A percentile compares a stretch with the other conserved stretches of the same genome.
phyloP scores from a whole-genome alignment of 1,140 invertebrate genomes.

The Drosophila quadrilineata region DNA sequence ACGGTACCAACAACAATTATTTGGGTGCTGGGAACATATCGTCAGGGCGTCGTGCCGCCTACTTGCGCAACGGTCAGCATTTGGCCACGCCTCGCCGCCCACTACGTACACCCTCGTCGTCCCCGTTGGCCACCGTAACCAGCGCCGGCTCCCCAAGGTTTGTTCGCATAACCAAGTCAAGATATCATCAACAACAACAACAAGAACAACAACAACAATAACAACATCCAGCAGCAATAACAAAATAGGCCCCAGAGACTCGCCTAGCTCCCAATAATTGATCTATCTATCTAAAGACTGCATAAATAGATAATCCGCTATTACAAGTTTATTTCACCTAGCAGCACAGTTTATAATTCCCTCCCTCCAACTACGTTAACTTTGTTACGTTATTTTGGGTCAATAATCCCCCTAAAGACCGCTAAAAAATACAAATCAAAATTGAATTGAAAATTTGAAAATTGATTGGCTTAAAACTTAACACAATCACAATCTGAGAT shows the following conservation, averaged over 20 bases:
- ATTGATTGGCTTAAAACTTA: too few species aligned
- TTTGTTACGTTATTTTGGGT: too few species aligned
- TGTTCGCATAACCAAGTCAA: constrained; percentile 55
- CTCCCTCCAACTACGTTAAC: too few species aligned
- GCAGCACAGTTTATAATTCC: too few species aligned
- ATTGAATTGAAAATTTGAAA: too few species aligned
- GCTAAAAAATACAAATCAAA: too few species aligned
- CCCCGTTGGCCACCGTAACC: constrained; percentile 73
- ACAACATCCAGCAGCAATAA: background rate
- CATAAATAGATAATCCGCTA: constrained; percentile 2
- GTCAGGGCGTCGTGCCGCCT: constrained; percentile 45
- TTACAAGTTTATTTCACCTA: constrained; percentile 1
- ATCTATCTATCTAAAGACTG: background rate
- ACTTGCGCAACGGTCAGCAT: constrained; percentile 50
- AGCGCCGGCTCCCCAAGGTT: constrained; percentile 74
- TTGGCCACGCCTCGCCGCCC: constrained; percentile 70
- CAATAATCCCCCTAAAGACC: too few species aligned
- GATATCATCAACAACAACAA: constrained; percentile 24
- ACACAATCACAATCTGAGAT: too few species aligned
- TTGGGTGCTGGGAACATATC: constrained; percentile 37
- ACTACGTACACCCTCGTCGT: constrained; percentile 73
- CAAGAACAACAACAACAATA: background rate
- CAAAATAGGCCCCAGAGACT: constrained; percentile 8
- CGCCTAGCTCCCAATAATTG: constrained; percentile 1
- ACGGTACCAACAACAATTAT: constrained; percentile 54